Evolutionary conservation across 2,797 vertebrate genomes (phyloP).

Genomic region (Dipus sagitta): DNA sequence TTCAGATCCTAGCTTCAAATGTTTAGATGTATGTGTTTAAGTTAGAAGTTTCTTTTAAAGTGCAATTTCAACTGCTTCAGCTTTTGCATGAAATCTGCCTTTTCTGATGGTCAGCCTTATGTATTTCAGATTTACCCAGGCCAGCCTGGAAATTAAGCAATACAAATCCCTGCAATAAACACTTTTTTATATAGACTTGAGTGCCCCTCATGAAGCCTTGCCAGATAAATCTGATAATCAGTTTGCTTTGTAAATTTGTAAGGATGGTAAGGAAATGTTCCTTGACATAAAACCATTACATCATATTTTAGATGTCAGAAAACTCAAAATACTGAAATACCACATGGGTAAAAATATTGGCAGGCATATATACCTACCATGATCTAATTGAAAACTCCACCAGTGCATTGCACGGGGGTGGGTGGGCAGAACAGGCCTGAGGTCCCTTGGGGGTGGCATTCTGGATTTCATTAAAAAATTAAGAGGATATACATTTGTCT

Average conservation of each 20-base stretch:
- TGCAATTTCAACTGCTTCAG: not conserved
- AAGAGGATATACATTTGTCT: constrained; percentile 12
- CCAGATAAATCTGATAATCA: not conserved
- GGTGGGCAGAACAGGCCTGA: too few species aligned
- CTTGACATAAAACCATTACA: constrained; percentile 35
- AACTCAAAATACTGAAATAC: constrained; percentile 60
- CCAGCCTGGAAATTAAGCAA: not conserved
- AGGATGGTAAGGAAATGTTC: not conserved
- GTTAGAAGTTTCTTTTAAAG: not conserved
- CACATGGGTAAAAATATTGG: not conserved
- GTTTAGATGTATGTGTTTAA: too few species aligned
- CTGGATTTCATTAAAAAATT: constrained; percentile 22
- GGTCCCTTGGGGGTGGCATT: not conserved
- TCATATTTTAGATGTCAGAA: constrained; percentile 56
- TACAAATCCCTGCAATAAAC: not conserved
- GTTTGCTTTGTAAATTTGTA: not conserved
- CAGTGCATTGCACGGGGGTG: not conserved
- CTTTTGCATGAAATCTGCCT: not conserved
- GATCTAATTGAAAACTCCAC: constrained; percentile 7
- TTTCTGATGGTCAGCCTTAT: not conserved
- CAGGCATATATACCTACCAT: not conserved
- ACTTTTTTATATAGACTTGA: not conserved
- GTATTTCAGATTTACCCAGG: not conserved
- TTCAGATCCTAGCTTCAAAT: too few species aligned
- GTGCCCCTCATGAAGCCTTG: not conserved